These are phyloP conservation scores for Choloepus didactylus DNA, from an alignment of 2,797 vertebrate species.

Conservation along the genomic window DNA sequence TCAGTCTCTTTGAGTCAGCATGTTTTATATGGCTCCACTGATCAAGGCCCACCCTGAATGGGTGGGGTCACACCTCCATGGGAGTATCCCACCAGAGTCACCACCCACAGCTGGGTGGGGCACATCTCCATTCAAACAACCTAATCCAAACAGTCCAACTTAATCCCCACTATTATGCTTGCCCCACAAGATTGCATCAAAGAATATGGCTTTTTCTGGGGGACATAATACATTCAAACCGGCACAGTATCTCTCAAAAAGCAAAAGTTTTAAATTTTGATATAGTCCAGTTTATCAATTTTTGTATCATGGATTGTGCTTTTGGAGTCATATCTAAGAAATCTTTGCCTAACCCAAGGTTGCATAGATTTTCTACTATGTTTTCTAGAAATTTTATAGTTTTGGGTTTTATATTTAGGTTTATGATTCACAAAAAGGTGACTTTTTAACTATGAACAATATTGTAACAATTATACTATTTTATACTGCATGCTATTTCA, in stretches of 20 bases:
- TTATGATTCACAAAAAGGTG: constrained; percentile 14
- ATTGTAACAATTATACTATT: constrained; percentile 11
- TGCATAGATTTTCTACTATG: not conserved
- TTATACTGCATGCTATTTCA: not conserved
- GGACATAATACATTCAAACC: too few relatives aligned
- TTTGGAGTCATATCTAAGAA: not conserved
- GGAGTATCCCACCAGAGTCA: too few relatives aligned
- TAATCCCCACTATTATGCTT: too few relatives aligned
- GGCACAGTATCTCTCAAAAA: not conserved
- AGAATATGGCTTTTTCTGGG: too few relatives aligned
- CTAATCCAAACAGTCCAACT: too few relatives aligned
- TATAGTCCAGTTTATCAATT: not conserved
- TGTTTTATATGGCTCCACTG: too few relatives aligned
- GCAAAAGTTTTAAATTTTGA: not conserved
- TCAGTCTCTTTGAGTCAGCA: too few relatives aligned
- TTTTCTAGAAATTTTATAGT: not conserved
- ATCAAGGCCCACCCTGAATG: too few relatives aligned
- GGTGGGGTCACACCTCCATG: too few relatives aligned
- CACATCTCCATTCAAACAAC: too few relatives aligned
- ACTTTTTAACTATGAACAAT: not conserved
- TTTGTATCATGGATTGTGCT: not conserved
- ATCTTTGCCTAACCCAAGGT: not conserved
- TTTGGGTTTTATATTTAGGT: not conserved
- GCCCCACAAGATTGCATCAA: too few relatives aligned
- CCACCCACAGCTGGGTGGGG: too few relatives aligned